Conservation (phyloP, 2,113 vertebrate species). For the Zapus hudsonius region DNA sequence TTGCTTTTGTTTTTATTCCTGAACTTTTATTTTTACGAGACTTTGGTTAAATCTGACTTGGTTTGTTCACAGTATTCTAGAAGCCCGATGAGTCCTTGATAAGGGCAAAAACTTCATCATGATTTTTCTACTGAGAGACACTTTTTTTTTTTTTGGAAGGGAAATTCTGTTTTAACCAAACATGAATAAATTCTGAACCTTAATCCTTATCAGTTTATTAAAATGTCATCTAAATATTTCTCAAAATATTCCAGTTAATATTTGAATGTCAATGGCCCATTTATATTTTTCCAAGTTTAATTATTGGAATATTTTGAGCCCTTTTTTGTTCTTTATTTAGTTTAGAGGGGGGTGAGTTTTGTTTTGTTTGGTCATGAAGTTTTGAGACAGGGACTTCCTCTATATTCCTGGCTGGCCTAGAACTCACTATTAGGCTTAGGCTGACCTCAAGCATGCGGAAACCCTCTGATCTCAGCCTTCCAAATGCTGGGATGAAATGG, state of each 20-base stretch:
- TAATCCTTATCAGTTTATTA: constrained; percentile 57
- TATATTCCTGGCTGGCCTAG: not conserved
- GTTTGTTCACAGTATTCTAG: constrained; percentile 70
- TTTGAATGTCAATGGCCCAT: constrained; percentile 58
- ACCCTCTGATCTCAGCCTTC: not conserved
- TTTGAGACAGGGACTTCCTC: not conserved
- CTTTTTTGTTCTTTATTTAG: not conserved
- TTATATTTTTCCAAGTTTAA: constrained; percentile 52
- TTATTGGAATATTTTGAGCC: constrained; percentile 50
- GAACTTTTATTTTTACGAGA: constrained; percentile 64
- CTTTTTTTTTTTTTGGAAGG: constrained; percentile 8
- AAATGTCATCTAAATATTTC: constrained; percentile 38
- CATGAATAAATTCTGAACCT: constrained; percentile 64
- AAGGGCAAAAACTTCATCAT: constrained; percentile 54
- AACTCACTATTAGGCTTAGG: not conserved
- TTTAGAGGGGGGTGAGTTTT: not conserved
- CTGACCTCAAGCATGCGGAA: not conserved
- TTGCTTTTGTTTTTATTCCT: constrained; percentile 72
- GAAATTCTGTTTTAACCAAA: constrained; percentile 55
- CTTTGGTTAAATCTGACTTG: constrained; percentile 72
- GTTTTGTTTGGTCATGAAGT: not conserved
- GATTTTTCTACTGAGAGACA: constrained; percentile 52
- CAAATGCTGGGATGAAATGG: not conserved
- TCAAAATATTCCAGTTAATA: constrained; percentile 46
- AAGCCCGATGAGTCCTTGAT: constrained; percentile 38